A percentile compares a stretch with the other conserved stretches of the same genome.
Conservation (phyloP, 2,888 invertebrate species). For the Caenorhabditis doughertyi region DNA sequence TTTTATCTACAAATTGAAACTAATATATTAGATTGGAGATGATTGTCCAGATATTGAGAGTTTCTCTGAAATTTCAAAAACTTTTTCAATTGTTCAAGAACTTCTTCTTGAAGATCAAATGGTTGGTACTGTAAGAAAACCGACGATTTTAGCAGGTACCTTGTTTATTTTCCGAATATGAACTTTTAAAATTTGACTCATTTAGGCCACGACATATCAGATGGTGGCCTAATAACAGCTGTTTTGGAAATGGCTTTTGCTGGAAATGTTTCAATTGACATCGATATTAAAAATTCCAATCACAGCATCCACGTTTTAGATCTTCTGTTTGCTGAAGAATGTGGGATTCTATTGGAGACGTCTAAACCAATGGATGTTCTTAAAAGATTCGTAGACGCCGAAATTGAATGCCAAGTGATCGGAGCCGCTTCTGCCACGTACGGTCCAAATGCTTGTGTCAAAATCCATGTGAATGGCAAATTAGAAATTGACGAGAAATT, state of each 20-base stretch:
- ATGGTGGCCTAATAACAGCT: conserved; percentile 94
- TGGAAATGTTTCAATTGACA: conserved; percentile 86
- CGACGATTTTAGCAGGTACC: conserved; percentile 66
- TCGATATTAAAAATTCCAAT: conserved; percentile 44
- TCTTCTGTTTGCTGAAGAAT: conserved; percentile 84
- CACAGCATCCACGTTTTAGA: neutral
- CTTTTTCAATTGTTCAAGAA: conserved; percentile 91
- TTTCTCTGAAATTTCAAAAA: conserved; percentile 87
- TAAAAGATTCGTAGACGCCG: conserved; percentile 25
- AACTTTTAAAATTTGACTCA: conserved; percentile 83
- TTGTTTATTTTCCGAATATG: neutral
- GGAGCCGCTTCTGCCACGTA: conserved; percentile 76
- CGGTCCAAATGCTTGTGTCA: conserved; percentile 83
- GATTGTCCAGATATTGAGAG: conserved; percentile 90
- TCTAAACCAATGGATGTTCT: conserved; percentile 72
- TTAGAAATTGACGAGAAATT: conserved; percentile 87
- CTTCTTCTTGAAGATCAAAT: conserved; percentile 83
- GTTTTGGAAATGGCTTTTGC: conserved; percentile 97
- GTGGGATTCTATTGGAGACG: conserved; percentile 84
- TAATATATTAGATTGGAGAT: conserved; percentile 86
- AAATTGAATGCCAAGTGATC: conserved; percentile 70
- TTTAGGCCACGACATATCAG: conserved; percentile 94
- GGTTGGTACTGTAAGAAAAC: conserved; percentile 54
- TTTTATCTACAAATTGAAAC: conserved; percentile 4
- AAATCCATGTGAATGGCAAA: conserved; percentile 86